Evolutionary conservation across 2,113 vertebrate genomes (phyloP).

Genomic region (Peromyscus maniculatus): DNA sequence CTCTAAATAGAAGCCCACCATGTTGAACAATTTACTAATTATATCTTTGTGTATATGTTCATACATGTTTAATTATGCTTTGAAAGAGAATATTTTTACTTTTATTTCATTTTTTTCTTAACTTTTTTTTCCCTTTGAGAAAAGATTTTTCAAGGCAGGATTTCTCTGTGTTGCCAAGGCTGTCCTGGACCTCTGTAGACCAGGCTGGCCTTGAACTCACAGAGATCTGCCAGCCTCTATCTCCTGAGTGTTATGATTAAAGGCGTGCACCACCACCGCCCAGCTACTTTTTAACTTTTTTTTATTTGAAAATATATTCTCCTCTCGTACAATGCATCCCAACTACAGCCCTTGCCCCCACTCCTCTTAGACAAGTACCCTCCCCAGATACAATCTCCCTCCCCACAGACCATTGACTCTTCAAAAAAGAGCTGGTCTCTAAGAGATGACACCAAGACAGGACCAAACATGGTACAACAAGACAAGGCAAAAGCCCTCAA

Average conservation of each 20-base stretch:
- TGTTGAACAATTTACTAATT: background rate
- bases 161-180: background rate
- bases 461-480: background rate
- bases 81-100: background rate
- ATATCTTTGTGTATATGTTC: background rate
- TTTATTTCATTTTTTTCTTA: background rate
- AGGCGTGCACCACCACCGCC: rapidly evolving
- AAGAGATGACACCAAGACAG: background rate
- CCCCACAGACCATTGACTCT: background rate
- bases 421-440: background rate
- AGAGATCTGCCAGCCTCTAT: background rate
- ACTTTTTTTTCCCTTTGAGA: too few species aligned
- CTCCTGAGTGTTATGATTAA: background rate
- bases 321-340: background rate
- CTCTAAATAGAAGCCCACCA: background rate
- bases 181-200: background rate
- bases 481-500: background rate
- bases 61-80: background rate
- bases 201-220: background rate
- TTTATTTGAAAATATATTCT: background rate
- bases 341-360: background rate
- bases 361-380: too few species aligned
- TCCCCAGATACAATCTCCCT: background rate
- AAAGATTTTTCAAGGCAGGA: background rate
- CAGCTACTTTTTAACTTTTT: background rate